Evolutionary conservation across 2,797 vertebrate species (phyloP), one percentile per base, ranked within the genome.

Genomic region (Apodemus agrarius): DNA sequence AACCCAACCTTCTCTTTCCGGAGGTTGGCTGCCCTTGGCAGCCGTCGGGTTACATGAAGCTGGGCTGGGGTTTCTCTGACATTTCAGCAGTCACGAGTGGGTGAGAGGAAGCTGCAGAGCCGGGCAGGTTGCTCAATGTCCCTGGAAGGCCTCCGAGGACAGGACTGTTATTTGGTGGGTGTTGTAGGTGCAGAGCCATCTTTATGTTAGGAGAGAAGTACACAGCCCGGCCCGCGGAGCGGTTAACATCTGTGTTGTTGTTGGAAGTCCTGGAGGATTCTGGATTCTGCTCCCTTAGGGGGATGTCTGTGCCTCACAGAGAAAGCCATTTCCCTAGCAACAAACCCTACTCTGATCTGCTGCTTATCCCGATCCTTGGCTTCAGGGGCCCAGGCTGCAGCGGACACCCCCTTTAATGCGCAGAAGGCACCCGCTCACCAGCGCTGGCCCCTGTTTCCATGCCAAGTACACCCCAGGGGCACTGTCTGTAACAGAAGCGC

Each of bases 1-100:
- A 95, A 96, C 94, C 97, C 69, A 37, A 67, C 67, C 93, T 82
- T 91, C 96, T 85, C 97, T 94, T 97, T 97, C 97, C 94, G 54
- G 54, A 93, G 95, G 95, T 81, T 88, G 95, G 96, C 87, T 96
- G 96, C 93, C 94, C 96, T 94, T 92, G 96, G 96, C 89, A 84
- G 24, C 95, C 31, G 52, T 93, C 6, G 2, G 89, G 96, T 96
- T 97, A 63, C 94, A 69, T 6, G 92, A 83, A 63, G 96, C 94
- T 54, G 94, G 85, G 57, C 92, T 5, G 57, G 95, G 96, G 67
- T 88, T 96, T 87, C 96, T 96, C 93, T 95, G 95, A 97, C 95
- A 91, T 93, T 95, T 96, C 75, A 14, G 29, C 61, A 4, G 88
- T 93, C 96, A 81, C 57, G 80, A 95, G 96, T 86, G 88, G 96